Base-by-base conservation (phyloP, 2,888 invertebrate genomes). In the Drosophila atripex region DNA sequence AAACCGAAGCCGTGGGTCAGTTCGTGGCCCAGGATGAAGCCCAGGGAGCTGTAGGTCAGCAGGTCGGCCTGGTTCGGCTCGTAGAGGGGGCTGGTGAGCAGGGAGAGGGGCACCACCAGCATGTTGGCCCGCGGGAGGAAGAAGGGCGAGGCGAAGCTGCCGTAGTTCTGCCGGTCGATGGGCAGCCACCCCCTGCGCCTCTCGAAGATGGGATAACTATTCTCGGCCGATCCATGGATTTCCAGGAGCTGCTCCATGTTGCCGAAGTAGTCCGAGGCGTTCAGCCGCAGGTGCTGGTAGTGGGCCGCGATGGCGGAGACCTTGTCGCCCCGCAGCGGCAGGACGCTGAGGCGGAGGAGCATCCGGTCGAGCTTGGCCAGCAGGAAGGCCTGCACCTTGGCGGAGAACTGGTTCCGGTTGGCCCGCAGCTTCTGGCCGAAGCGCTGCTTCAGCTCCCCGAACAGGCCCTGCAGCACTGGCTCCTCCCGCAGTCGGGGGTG, bases 21-120 rank as follows among this genome's bases (percentile, higher is more conserved):
- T 43, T 80, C 79, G 43, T 80, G 79, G 0, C 65, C 80, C 0
- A 80, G 66, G 5, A 80, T 50, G 9, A 80, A 83, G 9, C 84
- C 84, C 7, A 80, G 25, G 0, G 58, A 58, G 18, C 79, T 80
- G 9, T 69, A 69, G n/a, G 55, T 54, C 0, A 52, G 25, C 5
- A 77, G 0, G 0, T 30, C 8, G 4, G 43, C 12, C 55, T 80
- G 84, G 0, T 46, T 14, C 0, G 51, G 50, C 2, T 51, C 12
- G 35, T 70, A 86, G 6, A 79, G 30, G 3, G 77, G 63, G 2
- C 38, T 21, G 1, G 41, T 41, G 2, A 80, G 61, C 39, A 80
- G 57, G 2, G 79, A 83, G 0, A 57, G 46, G 0, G 79, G 79
- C 66, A 80, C 18, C 9, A 80, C 8, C 11, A 80, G 43, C 30